Evolutionary conservation across 2,113 vertebrate species (phyloP), one percentile per base, ranked within the genome.

Genomic region (Platichthys stellatus): DNA sequence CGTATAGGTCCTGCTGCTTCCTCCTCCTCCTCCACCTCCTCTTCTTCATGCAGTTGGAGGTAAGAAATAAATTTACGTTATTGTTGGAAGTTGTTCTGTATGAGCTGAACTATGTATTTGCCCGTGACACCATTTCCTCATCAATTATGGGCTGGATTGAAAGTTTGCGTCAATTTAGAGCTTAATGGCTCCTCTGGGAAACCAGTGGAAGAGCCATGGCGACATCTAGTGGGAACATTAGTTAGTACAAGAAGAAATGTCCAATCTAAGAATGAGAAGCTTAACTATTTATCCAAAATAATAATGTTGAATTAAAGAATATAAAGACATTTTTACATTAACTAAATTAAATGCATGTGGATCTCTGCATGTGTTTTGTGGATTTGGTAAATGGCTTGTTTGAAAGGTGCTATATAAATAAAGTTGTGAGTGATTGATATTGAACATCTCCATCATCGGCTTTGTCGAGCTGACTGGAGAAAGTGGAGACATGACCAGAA

Each of bases 391-490:
- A 31, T 7, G 26, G 35, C 35, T 38, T 38, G 35, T 38, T 38
- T 38, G 35, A 38, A 38, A 5, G 45, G 45, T 18, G 17, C 45
- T 18, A 15, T 49, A 18, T 31, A 26, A 59, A 66, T 71, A 74
- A 62, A 61, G 79, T 54, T 79, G 45, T 91, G 92, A 89, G 89
- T 91, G 92, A 89, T 91, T 91, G 90, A 92, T 93, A 87, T 94
- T 92, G 90, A 70, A 78, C 82, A 65, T 81, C 79, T 84, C 47
- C 13, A 54, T 60, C 20, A 31, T 20, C 67, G 66, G 8, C 24
- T 38, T n/a, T 2, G 24, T 85, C 58, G 82, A 69, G 76, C 69
- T 2, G 1, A 4, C 2, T 0, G 11, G 0, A 53, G 4, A 35
- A 78, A 68, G 4, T 1, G 3, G 31, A 40, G 24, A 9, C 5